Evolutionary conservation across 2,113 vertebrate genomes (phyloP), one percentile per base, ranked within the genome.

Genomic region (Pedetes capensis): DNA sequence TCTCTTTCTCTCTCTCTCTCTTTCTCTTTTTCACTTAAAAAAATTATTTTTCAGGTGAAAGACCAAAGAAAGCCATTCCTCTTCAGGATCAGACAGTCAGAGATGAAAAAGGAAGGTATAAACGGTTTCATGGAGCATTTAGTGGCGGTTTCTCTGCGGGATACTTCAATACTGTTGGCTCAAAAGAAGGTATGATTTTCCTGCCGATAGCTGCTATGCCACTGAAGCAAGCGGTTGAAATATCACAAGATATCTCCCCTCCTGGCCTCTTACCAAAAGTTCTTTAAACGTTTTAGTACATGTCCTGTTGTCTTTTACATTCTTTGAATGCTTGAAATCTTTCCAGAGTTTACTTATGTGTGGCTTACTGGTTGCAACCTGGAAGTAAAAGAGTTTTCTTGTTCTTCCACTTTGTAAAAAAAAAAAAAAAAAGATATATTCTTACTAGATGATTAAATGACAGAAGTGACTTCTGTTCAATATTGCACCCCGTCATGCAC

Each of bases 71-170:
- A 96, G 99, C 99, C 2, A 13, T 99, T 92, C 99, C 99, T 20
- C 98, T 99, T 57, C 99, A 99, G 83, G 99, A 99, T 2, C 99
- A 99, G 98, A 99, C 99, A 0, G 99, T 99, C 95, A 99, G 98
- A 95, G 99, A 99, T 97, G 99, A 99, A 83, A 99, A 99, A 87
- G 99, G 99, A 1, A 98, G 99, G 0, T 99, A 98, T 63, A 98
- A 99, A 81, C 98, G 99, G 81, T 99, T 99, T 94, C 99, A 99
- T 23, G 99, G 99, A 2, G 99, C 99, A 0, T 99, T 99, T 75
- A 99, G 99, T 0, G 99, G 99, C 25, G 99, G 99, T 2, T 99
- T 99, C 94, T 99, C 99, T 27, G 99, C 99, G 5, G 99, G 99
- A 0, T 99, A 99, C 95, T 99, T 99, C 96, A 99, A 99, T 97